Evolutionary conservation across 2,797 vertebrate species (phyloP).

Genomic region (Pelodytes ibericus): DNA sequence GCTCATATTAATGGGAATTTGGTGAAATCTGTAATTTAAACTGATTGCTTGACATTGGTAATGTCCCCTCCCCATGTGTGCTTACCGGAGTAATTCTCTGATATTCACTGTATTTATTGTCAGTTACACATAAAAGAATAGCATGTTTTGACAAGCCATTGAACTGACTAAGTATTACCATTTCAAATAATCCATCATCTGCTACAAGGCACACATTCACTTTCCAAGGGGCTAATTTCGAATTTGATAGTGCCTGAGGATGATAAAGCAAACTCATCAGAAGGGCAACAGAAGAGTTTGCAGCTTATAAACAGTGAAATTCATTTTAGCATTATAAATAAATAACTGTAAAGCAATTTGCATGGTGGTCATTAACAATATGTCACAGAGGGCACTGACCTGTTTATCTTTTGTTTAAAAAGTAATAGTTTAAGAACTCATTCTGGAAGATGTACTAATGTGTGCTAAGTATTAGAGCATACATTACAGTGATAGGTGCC

Average conservation of each 20-base stretch:
- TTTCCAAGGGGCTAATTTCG: background rate
- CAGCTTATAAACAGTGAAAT: background rate
- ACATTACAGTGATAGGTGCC: no score
- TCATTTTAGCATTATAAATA: background rate
- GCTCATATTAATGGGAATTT: no score
- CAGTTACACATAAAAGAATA: background rate
- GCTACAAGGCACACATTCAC: background rate
- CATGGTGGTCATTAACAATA: background rate
- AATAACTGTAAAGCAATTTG: background rate
- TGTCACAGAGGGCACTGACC: background rate
- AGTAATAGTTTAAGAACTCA: background rate
- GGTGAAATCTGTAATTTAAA: no score
- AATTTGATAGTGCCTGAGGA: background rate
- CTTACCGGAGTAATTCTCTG: no score
- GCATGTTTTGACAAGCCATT: background rate
- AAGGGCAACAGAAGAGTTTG: background rate
- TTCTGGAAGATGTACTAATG: no score
- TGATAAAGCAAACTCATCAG: background rate
- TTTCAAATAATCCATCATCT: background rate
- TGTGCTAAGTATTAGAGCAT: no score
- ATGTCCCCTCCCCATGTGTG: no score
- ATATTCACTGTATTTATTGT: no score
- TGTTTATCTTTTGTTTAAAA: background rate
- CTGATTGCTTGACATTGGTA: no score
- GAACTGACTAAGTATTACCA: background rate